Conservation (phyloP, 1,140 invertebrate genomes). For the Cydia fagiglandana region DNA sequence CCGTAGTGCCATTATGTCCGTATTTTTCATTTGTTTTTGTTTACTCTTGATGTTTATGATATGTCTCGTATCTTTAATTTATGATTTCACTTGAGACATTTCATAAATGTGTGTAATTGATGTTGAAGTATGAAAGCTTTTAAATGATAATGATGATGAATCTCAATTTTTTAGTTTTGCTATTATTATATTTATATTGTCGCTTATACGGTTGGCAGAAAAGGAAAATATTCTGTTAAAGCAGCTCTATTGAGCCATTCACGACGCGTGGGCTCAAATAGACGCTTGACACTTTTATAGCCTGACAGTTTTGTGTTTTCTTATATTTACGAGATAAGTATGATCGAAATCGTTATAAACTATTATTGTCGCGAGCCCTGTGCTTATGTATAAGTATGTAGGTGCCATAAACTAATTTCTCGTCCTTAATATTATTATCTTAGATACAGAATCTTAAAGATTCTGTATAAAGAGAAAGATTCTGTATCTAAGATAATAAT, state of each 20-base stretch:
- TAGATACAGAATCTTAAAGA: too few relatives aligned
- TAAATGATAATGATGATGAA: background rate
- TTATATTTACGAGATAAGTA: background rate
- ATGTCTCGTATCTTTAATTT: background rate
- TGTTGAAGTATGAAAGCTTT: slow-evolving; percentile 4
- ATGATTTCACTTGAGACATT: background rate
- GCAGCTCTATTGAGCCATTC: background rate
- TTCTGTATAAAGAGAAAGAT: too few relatives aligned
- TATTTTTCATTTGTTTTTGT: background rate
- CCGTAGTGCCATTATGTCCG: background rate
- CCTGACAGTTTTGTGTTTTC: background rate
- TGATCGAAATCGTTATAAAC: background rate
- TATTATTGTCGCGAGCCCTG: background rate
- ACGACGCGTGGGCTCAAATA: background rate
- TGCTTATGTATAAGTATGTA: background rate
- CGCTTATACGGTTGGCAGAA: background rate
- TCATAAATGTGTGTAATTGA: background rate
- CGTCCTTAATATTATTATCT: too few relatives aligned
- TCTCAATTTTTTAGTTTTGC: too few relatives aligned
- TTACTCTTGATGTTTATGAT: background rate
- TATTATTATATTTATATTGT: background rate
- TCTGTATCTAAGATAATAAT: too few relatives aligned
- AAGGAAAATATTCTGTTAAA: background rate
- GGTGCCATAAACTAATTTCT: background rate
- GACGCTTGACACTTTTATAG: background rate